Percentiles rank a stretch among this genome's conserved stretches.
These are phyloP conservation scores for Dendrolimus kikuchii DNA, from an alignment of 1,140 invertebrate genomes.

Conservation along the genomic window DNA sequence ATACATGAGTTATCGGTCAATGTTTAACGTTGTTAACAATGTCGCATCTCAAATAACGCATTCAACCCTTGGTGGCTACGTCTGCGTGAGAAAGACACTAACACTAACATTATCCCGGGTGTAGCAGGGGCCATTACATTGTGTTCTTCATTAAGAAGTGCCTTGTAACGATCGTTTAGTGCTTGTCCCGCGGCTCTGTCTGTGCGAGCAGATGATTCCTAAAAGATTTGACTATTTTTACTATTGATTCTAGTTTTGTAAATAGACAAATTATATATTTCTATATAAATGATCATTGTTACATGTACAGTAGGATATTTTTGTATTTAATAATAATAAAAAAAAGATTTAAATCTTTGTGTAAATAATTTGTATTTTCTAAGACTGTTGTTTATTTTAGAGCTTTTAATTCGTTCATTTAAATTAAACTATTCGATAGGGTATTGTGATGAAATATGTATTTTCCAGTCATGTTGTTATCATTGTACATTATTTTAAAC, in stretches of 20 bases:
- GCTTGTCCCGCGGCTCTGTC: constrained; percentile 29
- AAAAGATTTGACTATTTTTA: constrained; percentile 67
- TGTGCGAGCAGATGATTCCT: constrained; percentile 49
- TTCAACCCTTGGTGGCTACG: neutral
- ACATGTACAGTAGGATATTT: constrained; percentile 66
- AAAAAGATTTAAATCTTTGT: constrained; percentile 42
- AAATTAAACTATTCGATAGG: constrained; percentile 40
- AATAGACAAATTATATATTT: constrained; percentile 67
- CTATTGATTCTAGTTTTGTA: constrained; percentile 65
- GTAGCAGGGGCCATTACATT: neutral
- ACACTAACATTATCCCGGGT: neutral
- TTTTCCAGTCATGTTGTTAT: constrained; percentile 58
- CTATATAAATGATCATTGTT: constrained; percentile 59
- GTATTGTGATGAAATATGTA: constrained; percentile 52
- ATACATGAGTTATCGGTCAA: too few species aligned
- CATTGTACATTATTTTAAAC: too few species aligned
- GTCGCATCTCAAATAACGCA: too few species aligned
- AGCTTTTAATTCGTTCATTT: constrained; percentile 67
- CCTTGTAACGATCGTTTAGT: constrained; percentile 27
- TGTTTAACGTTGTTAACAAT: too few species aligned
- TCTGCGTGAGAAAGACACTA: neutral
- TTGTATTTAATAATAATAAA: constrained; percentile 37
- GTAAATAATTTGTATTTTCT: constrained; percentile 68
- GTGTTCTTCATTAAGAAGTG: constrained; percentile 23
- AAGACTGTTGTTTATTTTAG: constrained; percentile 71